phyloP scores from a whole-genome alignment of 2,797 vertebrate genomes.

The Loris lydekkerianus region DNA sequence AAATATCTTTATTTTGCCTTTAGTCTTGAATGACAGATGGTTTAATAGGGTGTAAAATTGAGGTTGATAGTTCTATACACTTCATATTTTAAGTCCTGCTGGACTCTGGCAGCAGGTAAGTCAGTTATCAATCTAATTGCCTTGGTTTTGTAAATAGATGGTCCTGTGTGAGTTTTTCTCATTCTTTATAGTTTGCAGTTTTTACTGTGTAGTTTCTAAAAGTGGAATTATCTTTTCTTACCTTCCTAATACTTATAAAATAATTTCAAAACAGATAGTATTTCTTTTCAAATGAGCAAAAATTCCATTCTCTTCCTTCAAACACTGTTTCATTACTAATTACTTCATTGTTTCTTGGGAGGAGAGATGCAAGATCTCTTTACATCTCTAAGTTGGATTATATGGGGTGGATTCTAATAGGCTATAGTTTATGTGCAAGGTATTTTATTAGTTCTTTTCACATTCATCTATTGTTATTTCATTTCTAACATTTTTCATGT shows the following conservation, averaged over 20 bases:
- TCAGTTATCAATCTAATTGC: neutral
- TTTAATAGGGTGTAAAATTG: neutral
- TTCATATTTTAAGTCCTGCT: neutral
- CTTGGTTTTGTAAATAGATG: neutral
- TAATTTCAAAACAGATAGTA: neutral
- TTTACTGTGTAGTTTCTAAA: neutral
- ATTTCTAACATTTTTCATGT: neutral
- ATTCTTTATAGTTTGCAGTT: neutral
- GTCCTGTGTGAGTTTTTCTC: neutral
- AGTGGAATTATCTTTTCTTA: neutral
- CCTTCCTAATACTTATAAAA: neutral
- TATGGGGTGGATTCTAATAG: neutral
- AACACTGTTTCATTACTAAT: neutral
- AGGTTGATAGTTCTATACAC: neutral
- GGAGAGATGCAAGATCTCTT: neutral
- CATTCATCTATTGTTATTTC: accelerated
- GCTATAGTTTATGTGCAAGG: neutral
- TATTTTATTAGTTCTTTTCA: neutral
- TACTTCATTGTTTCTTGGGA: neutral
- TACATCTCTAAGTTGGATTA: neutral
- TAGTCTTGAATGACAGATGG: neutral
- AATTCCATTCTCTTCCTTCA: neutral
- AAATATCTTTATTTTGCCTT: neutral
- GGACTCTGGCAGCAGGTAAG: neutral
- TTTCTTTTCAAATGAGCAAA: neutral